These are phyloP conservation scores for Lutjanus campechanus DNA, from an alignment of 2,797 vertebrate species.

Conservation along the genomic window DNA sequence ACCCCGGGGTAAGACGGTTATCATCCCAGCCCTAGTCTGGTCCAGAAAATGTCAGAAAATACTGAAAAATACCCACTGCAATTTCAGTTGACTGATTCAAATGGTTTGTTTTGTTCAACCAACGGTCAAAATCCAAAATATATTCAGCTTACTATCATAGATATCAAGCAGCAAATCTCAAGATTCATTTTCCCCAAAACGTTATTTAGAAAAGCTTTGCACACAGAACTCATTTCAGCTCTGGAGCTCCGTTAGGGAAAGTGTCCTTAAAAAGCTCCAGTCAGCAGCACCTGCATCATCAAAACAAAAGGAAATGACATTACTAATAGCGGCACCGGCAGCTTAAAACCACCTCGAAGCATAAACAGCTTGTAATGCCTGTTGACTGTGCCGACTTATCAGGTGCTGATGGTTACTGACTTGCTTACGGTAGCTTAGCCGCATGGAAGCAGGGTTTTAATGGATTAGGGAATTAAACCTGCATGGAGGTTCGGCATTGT, in stretches of 20 bases:
- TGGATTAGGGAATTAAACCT: conserved; percentile 67
- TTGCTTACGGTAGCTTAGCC: conserved; percentile 38
- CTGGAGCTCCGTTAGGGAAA: neutral
- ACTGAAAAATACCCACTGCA: too few relatives aligned
- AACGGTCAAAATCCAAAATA: too few relatives aligned
- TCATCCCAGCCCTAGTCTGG: too few relatives aligned
- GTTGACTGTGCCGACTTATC: conserved; percentile 32
- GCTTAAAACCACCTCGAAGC: conserved; percentile 7
- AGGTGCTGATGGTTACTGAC: conserved; percentile 49
- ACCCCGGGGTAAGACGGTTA: too few relatives aligned
- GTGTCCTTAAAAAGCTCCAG: neutral
- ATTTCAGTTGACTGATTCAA: too few relatives aligned
- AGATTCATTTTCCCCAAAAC: too few relatives aligned
- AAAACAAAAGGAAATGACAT: conserved; percentile 21
- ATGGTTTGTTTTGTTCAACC: too few relatives aligned
- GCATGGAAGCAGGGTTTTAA: conserved; percentile 46
- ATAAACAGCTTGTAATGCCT: conserved; percentile 33
- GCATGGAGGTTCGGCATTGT: neutral
- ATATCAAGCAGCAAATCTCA: too few relatives aligned
- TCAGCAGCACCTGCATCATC: neutral
- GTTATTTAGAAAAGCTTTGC: too few relatives aligned
- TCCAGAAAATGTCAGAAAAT: too few relatives aligned
- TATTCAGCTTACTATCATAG: too few relatives aligned
- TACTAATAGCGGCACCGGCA: neutral
- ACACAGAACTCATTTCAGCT: neutral